Percentiles rank a stretch among this genome's conserved stretches.
Conservation (phyloP, 1,140 invertebrate genomes). For the Mycetomoellerius zeteki region DNA sequence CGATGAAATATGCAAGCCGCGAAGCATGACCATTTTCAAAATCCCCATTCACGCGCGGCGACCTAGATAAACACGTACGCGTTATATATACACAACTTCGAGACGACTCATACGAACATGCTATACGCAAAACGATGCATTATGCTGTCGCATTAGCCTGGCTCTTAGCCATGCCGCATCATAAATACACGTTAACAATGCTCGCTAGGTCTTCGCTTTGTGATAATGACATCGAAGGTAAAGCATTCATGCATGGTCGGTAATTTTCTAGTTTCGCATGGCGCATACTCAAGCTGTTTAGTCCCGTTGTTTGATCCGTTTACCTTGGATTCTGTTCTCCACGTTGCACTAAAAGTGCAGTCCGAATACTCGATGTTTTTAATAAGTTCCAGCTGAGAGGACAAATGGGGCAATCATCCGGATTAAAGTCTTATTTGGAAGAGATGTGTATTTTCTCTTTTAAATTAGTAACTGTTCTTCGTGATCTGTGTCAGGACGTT, state of each 20-base stretch:
- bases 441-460: constrained; percentile 8
- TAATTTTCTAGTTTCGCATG: constrained; percentile 17
- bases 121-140: constrained; percentile 62
- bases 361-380: constrained; percentile 23
- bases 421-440: constrained; percentile 26
- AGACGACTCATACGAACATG: constrained; percentile 41
- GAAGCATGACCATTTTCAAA: constrained; percentile 52
- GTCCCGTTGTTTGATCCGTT: constrained; percentile 30
- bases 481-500: neutral
- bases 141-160: constrained; percentile 81
- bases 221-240: constrained; percentile 52
- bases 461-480: neutral
- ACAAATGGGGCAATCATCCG: constrained; percentile 34
- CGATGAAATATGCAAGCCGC: constrained; percentile 33
- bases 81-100: constrained; percentile 35
- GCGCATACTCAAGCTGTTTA: neutral
- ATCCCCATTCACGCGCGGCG: constrained; percentile 32
- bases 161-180: constrained; percentile 80
- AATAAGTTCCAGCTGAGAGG: constrained; percentile 19
- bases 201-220: constrained; percentile 27
- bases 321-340: constrained; percentile 23
- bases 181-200: constrained; percentile 81
- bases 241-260: neutral
- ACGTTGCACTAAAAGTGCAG: neutral
- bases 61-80: constrained; percentile 50